Evolutionary conservation across 1,140 invertebrate species (phyloP), one percentile per base, ranked within the genome.

Genomic region (Aricia agestis): DNA sequence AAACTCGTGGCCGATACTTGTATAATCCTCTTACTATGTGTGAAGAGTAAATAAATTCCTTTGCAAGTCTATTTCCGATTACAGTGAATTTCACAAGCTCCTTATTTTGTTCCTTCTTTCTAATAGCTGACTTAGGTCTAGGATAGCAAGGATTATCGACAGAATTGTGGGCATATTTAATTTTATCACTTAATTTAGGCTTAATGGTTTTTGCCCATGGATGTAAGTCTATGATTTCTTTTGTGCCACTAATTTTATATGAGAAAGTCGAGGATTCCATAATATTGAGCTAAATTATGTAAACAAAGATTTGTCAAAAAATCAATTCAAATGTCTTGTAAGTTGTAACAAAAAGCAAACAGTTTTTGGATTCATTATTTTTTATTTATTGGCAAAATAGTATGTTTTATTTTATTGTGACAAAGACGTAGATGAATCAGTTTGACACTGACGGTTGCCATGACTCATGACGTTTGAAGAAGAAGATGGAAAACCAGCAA

Each of bases 21-120:
- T 87, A 74, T 58, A 91, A 78, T 25, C 79, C 83, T 74, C 81
- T 83, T 58, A 85, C 78, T 70, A 91, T 68, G 68, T 86, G 76
- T 17, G 78, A 72, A 32, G 84, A 87, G 41, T 85, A 85, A 73
- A 84, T 86, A 76, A 87, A 91, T 73, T 89, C 85, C 66, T 85
- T 85, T 18, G 82, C 79, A 7, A 86, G 71, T 75, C 79, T 79
- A 68, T 88, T 82, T 32, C 89, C 89, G 66, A 89, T 82, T 25
- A 91, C 74, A 0, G 79, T 85, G 72, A 89, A 85, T 72, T 82
- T 82, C 45, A 80, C 68, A 13, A 74, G 73, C n/a, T 79, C 45
- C 19, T 70, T 57, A 45, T 71, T 76, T 72, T 72, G 67, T 70
- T 82, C 76, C 71, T 72, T 75, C 45, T 52, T 15, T 52, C 3